Conservation (phyloP, 2,113 vertebrate genomes). For the Psilopogon haemacephalus region DNA sequence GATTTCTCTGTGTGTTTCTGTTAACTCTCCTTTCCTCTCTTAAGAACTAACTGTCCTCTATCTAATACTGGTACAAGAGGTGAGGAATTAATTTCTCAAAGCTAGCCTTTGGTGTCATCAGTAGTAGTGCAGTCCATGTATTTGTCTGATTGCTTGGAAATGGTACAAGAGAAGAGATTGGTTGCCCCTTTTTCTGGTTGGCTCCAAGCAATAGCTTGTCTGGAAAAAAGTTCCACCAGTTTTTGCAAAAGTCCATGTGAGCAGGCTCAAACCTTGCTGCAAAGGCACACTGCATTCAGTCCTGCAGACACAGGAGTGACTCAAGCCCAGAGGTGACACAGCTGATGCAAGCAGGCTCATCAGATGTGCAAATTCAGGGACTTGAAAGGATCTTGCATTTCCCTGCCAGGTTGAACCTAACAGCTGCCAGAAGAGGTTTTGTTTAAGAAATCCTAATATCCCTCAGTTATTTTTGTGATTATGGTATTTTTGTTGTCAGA, state of each 20-base stretch:
- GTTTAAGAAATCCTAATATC: neutral
- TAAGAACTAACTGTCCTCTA: neutral
- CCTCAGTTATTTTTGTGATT: neutral
- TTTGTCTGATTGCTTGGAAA: neutral
- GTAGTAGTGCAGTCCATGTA: neutral
- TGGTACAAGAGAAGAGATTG: neutral
- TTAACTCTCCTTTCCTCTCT: neutral
- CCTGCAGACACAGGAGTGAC: neutral
- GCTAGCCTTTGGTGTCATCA: neutral
- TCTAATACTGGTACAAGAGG: neutral
- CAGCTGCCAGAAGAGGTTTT: neutral
- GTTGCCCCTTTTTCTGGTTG: neutral
- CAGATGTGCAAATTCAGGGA: neutral
- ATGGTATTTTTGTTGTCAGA: neutral
- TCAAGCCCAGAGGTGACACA: neutral
- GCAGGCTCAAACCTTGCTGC: neutral
- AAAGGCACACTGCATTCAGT: neutral
- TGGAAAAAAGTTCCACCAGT: neutral
- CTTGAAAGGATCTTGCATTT: neutral
- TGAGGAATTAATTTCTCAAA: neutral
- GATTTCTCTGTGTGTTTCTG: neutral
- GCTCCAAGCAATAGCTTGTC: neutral
- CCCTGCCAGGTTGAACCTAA: neutral
- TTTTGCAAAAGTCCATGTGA: neutral
- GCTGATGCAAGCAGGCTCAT: neutral